Percentiles rank a stretch among this genome's conserved stretches.
These are phyloP conservation scores for Chaitophorus viminalis DNA, from an alignment of 2,888 invertebrate genomes.

Conservation along the genomic window DNA sequence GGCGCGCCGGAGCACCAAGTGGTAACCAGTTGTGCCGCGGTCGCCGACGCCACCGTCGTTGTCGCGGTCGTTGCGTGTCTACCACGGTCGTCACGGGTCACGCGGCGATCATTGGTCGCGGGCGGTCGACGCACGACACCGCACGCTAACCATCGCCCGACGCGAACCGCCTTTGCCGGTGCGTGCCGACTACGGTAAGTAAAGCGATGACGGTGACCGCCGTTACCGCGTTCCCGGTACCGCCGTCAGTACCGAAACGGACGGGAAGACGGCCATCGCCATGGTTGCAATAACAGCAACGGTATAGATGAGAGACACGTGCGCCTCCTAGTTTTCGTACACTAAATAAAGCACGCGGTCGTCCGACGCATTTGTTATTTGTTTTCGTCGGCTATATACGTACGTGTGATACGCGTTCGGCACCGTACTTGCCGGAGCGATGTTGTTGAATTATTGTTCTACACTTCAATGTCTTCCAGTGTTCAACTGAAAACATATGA, in stretches of 20 bases:
- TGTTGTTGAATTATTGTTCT: neutral
- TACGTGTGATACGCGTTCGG: neutral
- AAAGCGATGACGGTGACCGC: neutral
- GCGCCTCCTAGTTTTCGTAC: neutral
- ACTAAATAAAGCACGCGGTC: neutral
- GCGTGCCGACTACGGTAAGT: neutral
- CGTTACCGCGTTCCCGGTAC: constrained; percentile 28
- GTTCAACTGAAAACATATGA: neutral
- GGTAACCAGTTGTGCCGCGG: constrained; percentile 7
- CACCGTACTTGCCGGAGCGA: neutral
- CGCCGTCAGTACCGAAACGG: neutral
- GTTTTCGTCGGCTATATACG: neutral
- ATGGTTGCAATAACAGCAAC: neutral
- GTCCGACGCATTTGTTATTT: neutral
- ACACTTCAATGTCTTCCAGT: neutral
- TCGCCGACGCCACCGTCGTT: neutral
- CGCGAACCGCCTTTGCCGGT: constrained; percentile 5
- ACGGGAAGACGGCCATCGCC: neutral
- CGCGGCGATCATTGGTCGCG: constrained; percentile 13
- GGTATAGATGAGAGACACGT: neutral
- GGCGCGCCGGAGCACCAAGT: neutral
- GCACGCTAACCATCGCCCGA: constrained; percentile 31
- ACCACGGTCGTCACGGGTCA: constrained; percentile 40
- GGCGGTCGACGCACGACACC: constrained; percentile 15
- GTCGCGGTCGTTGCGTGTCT: constrained; percentile 1